Base-by-base conservation (phyloP, 2,888 invertebrate species). In the Tetragonisca angustula region DNA sequence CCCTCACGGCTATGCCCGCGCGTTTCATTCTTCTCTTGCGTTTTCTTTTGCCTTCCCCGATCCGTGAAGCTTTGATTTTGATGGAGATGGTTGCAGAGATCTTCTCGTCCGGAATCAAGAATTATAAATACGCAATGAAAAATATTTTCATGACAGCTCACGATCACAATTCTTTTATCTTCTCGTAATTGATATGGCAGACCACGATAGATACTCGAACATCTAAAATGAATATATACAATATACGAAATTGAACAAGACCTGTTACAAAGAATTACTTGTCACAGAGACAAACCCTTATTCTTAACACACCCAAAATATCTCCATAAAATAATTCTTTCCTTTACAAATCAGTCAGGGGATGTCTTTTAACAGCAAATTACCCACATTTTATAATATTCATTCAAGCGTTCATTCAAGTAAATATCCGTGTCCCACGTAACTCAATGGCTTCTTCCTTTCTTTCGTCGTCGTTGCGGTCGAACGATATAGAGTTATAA, bases 401-500 rank as follows among this genome's bases (percentile, higher is more conserved):
- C 32, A 56, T 49, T 49, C 56, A 52, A n/a, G n/a, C 43, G 49
- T 24, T 59, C 54, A 69, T 68, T 72, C 52, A 50, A 62, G 62
- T 50, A 67, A 81, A 76, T 64, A 76, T 27, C 61, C 27, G 27
- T 27, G 61, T 24, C 27, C 9, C 17, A 50, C 56, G 36, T 43
- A 43, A 59, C 61, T 43, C 32, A 43, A 62, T 43, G 65, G 69
- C 32, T 73, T 69, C 2, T 50, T n/a, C 62, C 43, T 52, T 21
- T 17, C 24, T 59, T 4, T 32, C 69, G 54, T 70, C 56, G 62
- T 32, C 49, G 11, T 50, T 79, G 85, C 80, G 87, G 86, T 36
- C 68, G 85, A 82, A 80, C 79, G 86, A 59, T 80, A 72, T 50
- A 61, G 76, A 76, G 87, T 82, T 87, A 87, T 87, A 80, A 74